phyloP scores from a whole-genome alignment of 2,797 vertebrate species.

The Catharus ustulatus region DNA sequence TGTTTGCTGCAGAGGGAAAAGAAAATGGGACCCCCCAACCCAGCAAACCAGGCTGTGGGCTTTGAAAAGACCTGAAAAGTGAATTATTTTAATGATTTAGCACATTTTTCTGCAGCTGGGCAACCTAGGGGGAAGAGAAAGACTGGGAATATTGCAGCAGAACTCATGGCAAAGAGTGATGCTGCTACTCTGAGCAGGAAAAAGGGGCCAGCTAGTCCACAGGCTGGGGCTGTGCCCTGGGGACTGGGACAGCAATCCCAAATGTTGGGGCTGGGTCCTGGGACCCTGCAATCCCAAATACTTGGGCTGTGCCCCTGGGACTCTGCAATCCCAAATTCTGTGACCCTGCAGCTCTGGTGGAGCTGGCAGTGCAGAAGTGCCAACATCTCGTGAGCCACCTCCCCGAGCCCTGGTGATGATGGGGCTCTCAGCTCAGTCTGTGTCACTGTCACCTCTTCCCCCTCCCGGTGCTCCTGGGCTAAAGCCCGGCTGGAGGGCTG shows the following conservation, averaged over 20 bases:
- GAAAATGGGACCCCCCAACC: not conserved
- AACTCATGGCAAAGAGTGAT: not conserved
- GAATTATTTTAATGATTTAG: not conserved
- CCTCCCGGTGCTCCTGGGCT: accelerated
- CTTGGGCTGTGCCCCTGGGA: not conserved
- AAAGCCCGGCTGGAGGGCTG: not conserved
- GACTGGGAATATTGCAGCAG: not conserved
- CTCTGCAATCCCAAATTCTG: not conserved
- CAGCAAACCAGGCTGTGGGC: not conserved
- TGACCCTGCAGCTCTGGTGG: not conserved
- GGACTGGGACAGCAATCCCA: not conserved
- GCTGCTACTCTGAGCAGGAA: not conserved
- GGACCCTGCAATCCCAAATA: not conserved
- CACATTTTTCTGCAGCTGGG: not conserved
- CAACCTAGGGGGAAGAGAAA: not conserved
- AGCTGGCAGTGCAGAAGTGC: not conserved
- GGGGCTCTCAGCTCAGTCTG: not conserved
- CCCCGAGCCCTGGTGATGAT: accelerated
- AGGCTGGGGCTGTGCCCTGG: not conserved
- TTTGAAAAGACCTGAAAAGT: not conserved
- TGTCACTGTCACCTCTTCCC: not conserved
- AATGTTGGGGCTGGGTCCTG: not conserved
- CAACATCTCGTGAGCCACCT: not conserved
- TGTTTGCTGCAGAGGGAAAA: not conserved
- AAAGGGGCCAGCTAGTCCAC: not conserved